phyloP scores from a whole-genome alignment of 2,888 invertebrate species.

The Parnassius mnemosyne region DNA sequence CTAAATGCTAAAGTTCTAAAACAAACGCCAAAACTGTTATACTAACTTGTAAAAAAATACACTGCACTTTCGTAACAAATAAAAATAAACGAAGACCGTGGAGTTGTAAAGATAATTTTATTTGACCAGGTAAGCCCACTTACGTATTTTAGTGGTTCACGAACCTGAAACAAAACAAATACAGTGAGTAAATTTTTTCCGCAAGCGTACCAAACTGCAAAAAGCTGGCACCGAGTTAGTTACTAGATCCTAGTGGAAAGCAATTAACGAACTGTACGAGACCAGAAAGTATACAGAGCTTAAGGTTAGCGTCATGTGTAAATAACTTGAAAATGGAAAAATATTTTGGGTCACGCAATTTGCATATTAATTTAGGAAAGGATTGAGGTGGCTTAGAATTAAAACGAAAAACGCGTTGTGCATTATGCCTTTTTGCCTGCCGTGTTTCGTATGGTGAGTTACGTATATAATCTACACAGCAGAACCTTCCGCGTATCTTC shows the following conservation, averaged over 20 bases:
- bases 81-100: slow-evolving; percentile 9
- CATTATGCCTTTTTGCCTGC: too few species aligned
- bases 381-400: too few species aligned
- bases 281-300: slow-evolving; percentile 14
- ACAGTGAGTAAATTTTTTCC: slow-evolving; percentile 25
- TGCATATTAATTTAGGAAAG: background rate
- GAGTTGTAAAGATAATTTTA: slow-evolving; percentile 27
- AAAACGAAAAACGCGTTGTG: too few species aligned
- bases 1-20: background rate
- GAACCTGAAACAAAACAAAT: slow-evolving; percentile 28
- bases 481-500: too few species aligned
- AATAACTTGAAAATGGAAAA: slow-evolving; percentile 16
- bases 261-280: slow-evolving; percentile 26
- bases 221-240: slow-evolving; percentile 27
- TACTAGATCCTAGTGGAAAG: slow-evolving; percentile 28
- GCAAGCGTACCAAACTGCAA: slow-evolving; percentile 27
- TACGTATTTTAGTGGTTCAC: slow-evolving; percentile 31
- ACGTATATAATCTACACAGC: too few species aligned
- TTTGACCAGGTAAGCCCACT: slow-evolving; percentile 27
- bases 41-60: background rate
- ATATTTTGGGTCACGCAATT: slow-evolving; percentile 9
- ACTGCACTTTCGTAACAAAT: slow-evolving; percentile 13
- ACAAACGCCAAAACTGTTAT: too few species aligned
- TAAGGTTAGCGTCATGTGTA: slow-evolving; percentile 13
- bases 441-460: background rate